phyloP scores from a whole-genome alignment of 2,797 vertebrate genomes.

The Xiphophorus birchmanni region DNA sequence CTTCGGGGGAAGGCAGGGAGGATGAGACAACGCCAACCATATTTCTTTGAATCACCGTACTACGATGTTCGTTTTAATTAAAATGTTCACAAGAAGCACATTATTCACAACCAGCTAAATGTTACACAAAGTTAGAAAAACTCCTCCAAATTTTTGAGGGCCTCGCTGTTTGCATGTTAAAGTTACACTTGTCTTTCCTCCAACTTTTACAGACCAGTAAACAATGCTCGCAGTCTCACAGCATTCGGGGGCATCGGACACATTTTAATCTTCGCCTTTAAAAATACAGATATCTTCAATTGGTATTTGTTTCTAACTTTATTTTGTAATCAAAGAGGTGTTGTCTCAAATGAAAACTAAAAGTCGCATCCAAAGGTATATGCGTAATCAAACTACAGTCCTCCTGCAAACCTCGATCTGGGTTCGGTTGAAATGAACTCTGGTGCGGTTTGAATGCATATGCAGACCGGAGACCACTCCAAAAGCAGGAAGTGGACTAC shows the following conservation, averaged over 20 bases:
- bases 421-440: neutral
- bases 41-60: slow-evolving; percentile 57
- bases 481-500: neutral
- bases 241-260: neutral
- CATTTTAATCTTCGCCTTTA: neutral
- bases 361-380: neutral
- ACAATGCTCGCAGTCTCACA: neutral
- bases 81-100: slow-evolving; percentile 69
- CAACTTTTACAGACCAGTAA: neutral
- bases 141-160: slow-evolving; percentile 53
- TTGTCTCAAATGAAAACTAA: neutral
- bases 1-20: slow-evolving; percentile 9
- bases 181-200: neutral
- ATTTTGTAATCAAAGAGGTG: neutral
- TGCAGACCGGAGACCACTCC: neutral
- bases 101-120: slow-evolving; percentile 61
- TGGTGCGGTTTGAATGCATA: neutral
- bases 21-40: slow-evolving; percentile 26
- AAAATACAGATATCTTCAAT: neutral
- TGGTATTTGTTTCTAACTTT: no score
- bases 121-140: slow-evolving; percentile 35
- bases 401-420: neutral
- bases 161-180: slow-evolving; percentile 1
- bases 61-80: slow-evolving; percentile 67
- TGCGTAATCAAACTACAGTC: neutral